Base-by-base conservation (phyloP, 1,140 invertebrate genomes). In the Sinella curviseta region DNA sequence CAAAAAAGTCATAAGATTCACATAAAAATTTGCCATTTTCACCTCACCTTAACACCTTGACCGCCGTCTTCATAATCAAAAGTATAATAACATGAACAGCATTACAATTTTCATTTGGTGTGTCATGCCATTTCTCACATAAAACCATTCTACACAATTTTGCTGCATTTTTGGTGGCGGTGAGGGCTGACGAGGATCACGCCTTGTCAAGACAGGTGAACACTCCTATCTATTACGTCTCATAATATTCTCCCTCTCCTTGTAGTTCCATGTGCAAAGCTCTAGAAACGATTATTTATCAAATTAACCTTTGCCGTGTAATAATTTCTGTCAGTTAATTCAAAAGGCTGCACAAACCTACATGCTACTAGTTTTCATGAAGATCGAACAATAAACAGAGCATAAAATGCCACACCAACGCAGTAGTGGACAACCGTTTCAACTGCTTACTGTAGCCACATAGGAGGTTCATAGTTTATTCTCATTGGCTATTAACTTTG, bases 161-260 rank as follows among this genome's bases (percentile, higher is more conserved):
- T n/a, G n/a, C n/a, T n/a, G n/a, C n/a, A n/a, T n/a, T n/a, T n/a
- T n/a, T n/a, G n/a, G n/a, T n/a, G n/a, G n/a, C n/a, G n/a, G n/a
- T n/a, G n/a, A n/a, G n/a, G n/a, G 39, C 4, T 48, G 8, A 60
- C n/a, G 55, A 26, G 12, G 55, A 60, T n/a, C 55, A 60, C 55
- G 55, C 55, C 55, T 60, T n/a, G n/a, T n/a, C n/a, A n/a, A 60
- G 24, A 60, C 55, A 60, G n/a, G 55, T 60, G 55, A 17, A 60
- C 55, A 60, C 55, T 60, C 55, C 55, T 60, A 4, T 26, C 8
- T 24, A 60, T 24, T 60, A 60, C 24, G n/a, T 60, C 14, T 60
- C 55, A 17, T 60, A 24, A 60, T 24, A 60, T 60, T 14, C 24
- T 12, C 24, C 8, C 12, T 26, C 17, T 48, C 17, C 17, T 48